Evolutionary conservation across 2,888 invertebrate genomes (phyloP).

Genomic region (Trypoxylon attenuatum): DNA sequence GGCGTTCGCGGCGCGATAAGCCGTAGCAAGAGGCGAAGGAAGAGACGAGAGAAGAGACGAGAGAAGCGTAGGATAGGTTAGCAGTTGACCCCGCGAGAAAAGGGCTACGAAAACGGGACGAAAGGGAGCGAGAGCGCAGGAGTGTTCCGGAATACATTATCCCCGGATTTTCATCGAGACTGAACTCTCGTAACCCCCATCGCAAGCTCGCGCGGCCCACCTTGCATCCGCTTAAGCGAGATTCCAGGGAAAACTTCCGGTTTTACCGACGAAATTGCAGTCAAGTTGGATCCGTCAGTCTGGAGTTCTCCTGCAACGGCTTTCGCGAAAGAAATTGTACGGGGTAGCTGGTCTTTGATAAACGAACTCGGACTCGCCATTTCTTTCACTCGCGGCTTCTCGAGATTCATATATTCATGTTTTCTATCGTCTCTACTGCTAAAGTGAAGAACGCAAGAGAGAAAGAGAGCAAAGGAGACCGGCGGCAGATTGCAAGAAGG

Average conservation of each 20-base stretch:
- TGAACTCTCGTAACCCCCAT: constrained; percentile 13
- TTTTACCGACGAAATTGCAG: constrained; percentile 32
- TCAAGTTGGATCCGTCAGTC: constrained; percentile 22
- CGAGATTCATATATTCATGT: constrained; percentile 36
- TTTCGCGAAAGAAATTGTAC: constrained; percentile 32
- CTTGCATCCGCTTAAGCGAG: constrained; percentile 28
- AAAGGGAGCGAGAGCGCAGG: neutral
- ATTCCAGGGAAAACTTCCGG: constrained; percentile 39
- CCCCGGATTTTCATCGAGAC: constrained; percentile 58
- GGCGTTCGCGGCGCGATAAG: constrained; percentile 8
- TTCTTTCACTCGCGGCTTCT: constrained; percentile 28
- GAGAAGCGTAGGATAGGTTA: constrained; percentile 1
- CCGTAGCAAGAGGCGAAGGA: too few relatives aligned
- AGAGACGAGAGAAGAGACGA: neutral
- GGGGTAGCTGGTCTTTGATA: constrained; percentile 35
- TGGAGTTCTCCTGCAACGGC: constrained; percentile 36
- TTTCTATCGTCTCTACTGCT: constrained; percentile 37
- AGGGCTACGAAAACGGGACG: neutral
- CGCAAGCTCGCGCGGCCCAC: neutral
- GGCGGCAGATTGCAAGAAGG: too few relatives aligned
- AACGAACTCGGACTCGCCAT: constrained; percentile 42
- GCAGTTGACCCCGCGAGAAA: constrained; percentile 23
- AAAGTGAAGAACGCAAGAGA: too few relatives aligned
- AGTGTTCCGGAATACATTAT: constrained; percentile 50
- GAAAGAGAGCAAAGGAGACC: too few relatives aligned